Base-by-base conservation (phyloP, 2,113 vertebrate genomes). In the Speoplatyrhinus poulsoni region DNA sequence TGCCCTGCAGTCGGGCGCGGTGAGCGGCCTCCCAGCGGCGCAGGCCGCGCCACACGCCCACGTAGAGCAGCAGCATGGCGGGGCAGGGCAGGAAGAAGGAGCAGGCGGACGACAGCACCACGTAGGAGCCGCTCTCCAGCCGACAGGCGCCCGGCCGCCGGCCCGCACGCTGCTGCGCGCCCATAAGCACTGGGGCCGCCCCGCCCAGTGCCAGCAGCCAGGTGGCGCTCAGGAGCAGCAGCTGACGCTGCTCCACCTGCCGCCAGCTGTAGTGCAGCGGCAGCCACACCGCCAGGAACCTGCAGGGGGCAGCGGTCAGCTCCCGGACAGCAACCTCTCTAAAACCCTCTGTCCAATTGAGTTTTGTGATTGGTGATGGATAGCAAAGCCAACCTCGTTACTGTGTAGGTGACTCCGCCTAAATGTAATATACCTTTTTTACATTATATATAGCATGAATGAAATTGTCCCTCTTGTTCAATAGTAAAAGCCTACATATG, bases 51-150 rank as follows among this genome's bases (percentile, higher is more conserved):
- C 96, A 96, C 74, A 97, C 93, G 57, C 95, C 95, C 1, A 93
- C 93, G 89, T 96, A 98, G 46, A 99, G 94, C 72, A 98, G 86
- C 63, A 99, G 88, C 96, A 98, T 96, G 82, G 97, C 88, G 17
- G 96, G 97, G 69, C 97, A 98, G 13, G 96, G 97, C 75, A 99
- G 92, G 88, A 98, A 95, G 88, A 98, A 98, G 84, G 97, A 98
- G 85, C 96, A 98, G 54, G 97, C 87, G 3, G 96, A 98, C 5
- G 96, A 98, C 67, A 95, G 97, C 1, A 98, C 89, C 0, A 98
- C 90, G 48, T 96, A 98, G 89, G 92, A 94, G 81, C 95, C 85
- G 83, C 96, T 93, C 85, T 98, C 96, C 78, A 99, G 92, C 79
- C 94, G 94, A 83, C 97, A 99, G 78, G 91, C 87, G 9, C 82